These are phyloP conservation scores for Lasioglossum marginatum DNA, from an alignment of 2,888 invertebrate genomes.

Conservation along the genomic window DNA sequence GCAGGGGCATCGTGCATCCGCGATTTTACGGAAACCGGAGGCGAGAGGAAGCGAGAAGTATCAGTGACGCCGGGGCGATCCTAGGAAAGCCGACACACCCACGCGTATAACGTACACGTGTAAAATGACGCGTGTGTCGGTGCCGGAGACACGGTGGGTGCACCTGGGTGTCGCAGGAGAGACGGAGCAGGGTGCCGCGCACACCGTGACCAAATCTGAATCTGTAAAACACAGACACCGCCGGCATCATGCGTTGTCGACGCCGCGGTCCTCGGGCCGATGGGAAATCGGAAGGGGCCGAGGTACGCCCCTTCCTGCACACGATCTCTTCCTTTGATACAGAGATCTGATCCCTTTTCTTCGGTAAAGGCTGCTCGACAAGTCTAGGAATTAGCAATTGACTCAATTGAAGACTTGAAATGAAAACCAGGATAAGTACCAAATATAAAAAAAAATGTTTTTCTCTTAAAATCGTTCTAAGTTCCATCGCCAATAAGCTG, in stretches of 20 bases:
- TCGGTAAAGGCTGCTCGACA: background rate
- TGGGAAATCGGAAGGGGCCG: background rate
- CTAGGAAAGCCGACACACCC: slow-evolving; percentile 63
- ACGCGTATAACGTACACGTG: slow-evolving; percentile 50
- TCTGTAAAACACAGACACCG: slow-evolving; percentile 80
- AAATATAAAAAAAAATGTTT: no score
- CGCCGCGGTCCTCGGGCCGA: background rate
- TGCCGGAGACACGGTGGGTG: slow-evolving; percentile 84
- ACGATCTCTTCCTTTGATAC: background rate
- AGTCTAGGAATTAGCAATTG: background rate
- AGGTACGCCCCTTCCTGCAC: background rate
- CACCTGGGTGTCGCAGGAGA: slow-evolving; percentile 75
- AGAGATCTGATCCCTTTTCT: background rate
- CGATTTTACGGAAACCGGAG: slow-evolving; percentile 57
- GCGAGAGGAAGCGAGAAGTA: slow-evolving; percentile 58
- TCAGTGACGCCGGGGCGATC: slow-evolving; percentile 57
- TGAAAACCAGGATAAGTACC: no score
- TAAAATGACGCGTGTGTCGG: slow-evolving; percentile 66
- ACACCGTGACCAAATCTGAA: slow-evolving; percentile 82
- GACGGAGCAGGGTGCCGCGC: slow-evolving; percentile 66
- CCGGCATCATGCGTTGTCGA: slow-evolving; percentile 61
- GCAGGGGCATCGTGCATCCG: slow-evolving; percentile 28
- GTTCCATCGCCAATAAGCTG: no score
- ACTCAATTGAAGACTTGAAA: no score
- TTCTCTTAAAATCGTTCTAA: no score